Evolutionary conservation across 2,797 vertebrate species (phyloP).

Genomic region (Acrossocheilus fasciatus): DNA sequence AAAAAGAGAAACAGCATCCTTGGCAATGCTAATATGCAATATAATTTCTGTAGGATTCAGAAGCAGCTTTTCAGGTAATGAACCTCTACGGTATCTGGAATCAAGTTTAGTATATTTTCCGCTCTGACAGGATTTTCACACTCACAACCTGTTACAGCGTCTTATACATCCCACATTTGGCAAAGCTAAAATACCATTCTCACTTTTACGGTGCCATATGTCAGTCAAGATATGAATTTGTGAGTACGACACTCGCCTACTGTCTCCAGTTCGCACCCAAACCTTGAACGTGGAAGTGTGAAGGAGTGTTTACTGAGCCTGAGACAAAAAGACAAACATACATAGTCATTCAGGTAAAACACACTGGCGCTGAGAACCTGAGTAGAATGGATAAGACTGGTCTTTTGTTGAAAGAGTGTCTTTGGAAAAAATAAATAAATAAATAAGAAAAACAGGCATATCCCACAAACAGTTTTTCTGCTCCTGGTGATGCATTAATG

Average conservation of each 20-base stretch:
- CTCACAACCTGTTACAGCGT: constrained; percentile 18
- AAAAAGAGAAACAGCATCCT: not conserved
- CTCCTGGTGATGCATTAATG: constrained; percentile 5
- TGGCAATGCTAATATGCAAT: not conserved
- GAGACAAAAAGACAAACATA: not conserved
- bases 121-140: constrained; percentile 24
- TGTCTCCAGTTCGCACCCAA: constrained; percentile 5
- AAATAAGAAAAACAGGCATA: not conserved
- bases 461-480: not conserved
- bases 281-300: not conserved
- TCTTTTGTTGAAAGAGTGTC: not conserved
- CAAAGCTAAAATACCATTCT: constrained; percentile 1
- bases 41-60: not conserved
- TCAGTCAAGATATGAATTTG: not conserved
- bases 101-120: constrained; percentile 12
- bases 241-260: not conserved
- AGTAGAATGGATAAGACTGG: not conserved
- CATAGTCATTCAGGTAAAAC: not conserved
- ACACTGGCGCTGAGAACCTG: not conserved
- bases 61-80: constrained; percentile 15
- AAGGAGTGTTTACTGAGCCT: not conserved
- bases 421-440: not conserved
- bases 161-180: constrained; percentile 19
- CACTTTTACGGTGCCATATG: constrained; percentile 23
- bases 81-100: not conserved